Evolutionary conservation across 2,888 invertebrate genomes (phyloP), one percentile per base, ranked within the genome.

Genomic region (Cheilosia vernalis): DNA sequence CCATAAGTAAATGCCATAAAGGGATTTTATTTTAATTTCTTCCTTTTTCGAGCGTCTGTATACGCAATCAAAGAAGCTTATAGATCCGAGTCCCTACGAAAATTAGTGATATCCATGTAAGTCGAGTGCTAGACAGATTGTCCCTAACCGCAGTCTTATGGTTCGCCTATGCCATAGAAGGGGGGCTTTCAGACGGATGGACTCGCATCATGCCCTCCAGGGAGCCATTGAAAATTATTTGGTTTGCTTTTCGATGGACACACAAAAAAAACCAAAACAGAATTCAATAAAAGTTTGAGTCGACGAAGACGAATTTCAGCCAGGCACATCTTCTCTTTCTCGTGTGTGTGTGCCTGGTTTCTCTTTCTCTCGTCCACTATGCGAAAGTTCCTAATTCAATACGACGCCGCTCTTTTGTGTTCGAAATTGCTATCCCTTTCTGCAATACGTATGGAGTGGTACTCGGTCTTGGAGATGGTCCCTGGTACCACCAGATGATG

Each of bases 341-440:
- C 24, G 13, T n/a, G 21, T 27, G 13, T n/a, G 21, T 27, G 24
- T 27, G 44, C n/a, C n/a, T n/a, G 15, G 24, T 69, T 56, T 53
- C 49, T 60, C n/a, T 53, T 15, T 69, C 30, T 10, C n/a, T 66
- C 40, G 40, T 15, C 33, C 51, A 44, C 40, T 66, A n/a, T 30
- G 10, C 30, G 53, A 67, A 66, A n/a, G 19, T 67, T 58, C 19
- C 69, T 77, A 58, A 70, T 77, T 76, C 61, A 67, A 63, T 80
- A 56, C 51, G 55, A 47, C 51, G 63, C 37, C 51, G 67, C 63
- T 70, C 67, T 60, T 60, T 70, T 77, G 60, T 77, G 53, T 63
- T 58, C 9, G n/a, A 15, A 63, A 19, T 21, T 33, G 44, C 64
- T 60, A 60, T 76, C 74, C 74, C 61, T 66, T 67, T 61, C 61